Evolutionary conservation across 35 echinoderm and acorn worm species (phyloP).

Genomic region (Apostichopus californicus): DNA sequence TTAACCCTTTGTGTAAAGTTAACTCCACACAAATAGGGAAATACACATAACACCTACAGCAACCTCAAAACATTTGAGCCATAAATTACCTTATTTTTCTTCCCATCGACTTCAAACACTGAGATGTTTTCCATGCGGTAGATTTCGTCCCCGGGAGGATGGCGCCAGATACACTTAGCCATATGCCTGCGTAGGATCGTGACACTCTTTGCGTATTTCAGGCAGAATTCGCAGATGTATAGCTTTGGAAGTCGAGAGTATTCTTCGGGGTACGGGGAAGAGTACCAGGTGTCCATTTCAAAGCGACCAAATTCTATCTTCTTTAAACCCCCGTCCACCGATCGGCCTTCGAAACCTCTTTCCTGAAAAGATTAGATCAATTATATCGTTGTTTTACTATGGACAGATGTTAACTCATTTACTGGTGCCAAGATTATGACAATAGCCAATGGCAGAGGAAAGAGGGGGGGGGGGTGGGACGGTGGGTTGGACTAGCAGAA

Average conservation of each 20-base stretch:
- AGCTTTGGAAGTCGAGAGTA: constrained; percentile 88
- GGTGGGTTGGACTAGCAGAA: no score
- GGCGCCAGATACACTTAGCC: constrained; percentile 96
- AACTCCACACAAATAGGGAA: no score
- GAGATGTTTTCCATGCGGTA: constrained; percentile 91
- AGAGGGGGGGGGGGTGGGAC: no score
- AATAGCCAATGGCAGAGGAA: no score
- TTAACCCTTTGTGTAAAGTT: no score
- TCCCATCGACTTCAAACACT: constrained; percentile 98
- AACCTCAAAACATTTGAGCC: no score
- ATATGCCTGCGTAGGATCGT: constrained; percentile 91
- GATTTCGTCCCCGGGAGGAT: constrained; percentile 95
- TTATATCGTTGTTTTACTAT: no score
- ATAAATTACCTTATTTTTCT: constrained; percentile 90
- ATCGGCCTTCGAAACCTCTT: constrained; percentile 60
- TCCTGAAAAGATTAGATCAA: constrained; percentile 55
- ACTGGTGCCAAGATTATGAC: no score
- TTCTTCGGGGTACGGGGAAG: constrained; percentile 92
- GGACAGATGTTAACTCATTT: no score
- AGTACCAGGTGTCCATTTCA: constrained; percentile 97
- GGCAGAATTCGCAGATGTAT: constrained; percentile 97
- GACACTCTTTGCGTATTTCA: constrained; percentile 93
- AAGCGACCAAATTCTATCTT: constrained; percentile 95
- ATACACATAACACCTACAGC: no score
- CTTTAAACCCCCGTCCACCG: constrained; percentile 76